Percentiles rank a stretch among this genome's conserved stretches.
These are phyloP conservation scores for Nomada ruficornis DNA, from an alignment of 2,888 invertebrate genomes.

Conservation along the genomic window DNA sequence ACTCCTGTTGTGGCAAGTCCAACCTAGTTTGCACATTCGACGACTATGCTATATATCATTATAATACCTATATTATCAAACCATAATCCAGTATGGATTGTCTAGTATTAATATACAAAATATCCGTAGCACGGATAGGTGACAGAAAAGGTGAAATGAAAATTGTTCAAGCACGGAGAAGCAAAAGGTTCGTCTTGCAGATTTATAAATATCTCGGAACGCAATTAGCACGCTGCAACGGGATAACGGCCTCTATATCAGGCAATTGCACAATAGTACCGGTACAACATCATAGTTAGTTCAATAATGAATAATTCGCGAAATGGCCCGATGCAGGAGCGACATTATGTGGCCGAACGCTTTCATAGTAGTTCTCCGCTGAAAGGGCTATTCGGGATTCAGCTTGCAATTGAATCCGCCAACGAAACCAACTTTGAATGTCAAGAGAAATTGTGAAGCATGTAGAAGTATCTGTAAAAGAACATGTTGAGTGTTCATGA, in stretches of 20 bases:
- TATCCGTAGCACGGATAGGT: too few species aligned
- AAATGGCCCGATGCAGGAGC: constrained; percentile 20
- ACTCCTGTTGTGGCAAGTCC: too few species aligned
- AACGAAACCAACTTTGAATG: background rate
- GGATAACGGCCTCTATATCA: constrained; percentile 33
- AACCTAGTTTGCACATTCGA: too few species aligned
- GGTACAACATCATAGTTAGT: constrained; percentile 46
- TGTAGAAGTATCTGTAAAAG: constrained; percentile 21
- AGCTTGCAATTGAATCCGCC: constrained; percentile 27
- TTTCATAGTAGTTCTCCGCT: background rate
- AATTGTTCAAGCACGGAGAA: constrained; percentile 14
- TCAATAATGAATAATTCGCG: constrained; percentile 57
- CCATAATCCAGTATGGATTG: too few species aligned
- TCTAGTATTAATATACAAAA: too few species aligned
- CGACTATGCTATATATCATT: too few species aligned
- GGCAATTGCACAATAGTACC: constrained; percentile 33
- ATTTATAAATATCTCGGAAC: constrained; percentile 41
- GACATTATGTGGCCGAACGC: constrained; percentile 32
- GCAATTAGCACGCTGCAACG: constrained; percentile 35
- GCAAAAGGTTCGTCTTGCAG: constrained; percentile 10
- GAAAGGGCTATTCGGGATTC: constrained; percentile 29
- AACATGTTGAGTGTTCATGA: background rate
- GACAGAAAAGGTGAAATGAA: too few species aligned
- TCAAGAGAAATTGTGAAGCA: constrained; percentile 4
- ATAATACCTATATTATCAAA: too few species aligned